Conservation (phyloP, 2,113 vertebrate species). For the Atrichornis clamosus region DNA sequence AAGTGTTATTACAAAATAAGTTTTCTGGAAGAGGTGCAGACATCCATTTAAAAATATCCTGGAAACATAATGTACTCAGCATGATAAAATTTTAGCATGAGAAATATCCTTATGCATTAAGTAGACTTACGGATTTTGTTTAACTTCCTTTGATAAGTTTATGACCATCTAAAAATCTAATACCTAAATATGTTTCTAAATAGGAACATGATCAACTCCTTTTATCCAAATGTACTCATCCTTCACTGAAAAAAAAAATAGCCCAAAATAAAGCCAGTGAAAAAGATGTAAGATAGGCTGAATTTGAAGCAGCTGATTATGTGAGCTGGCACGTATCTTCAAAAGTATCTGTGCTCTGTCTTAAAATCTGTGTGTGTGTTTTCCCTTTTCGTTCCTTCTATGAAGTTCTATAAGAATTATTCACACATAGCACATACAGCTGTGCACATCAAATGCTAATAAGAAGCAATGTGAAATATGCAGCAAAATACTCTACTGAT, state of each 20-base stretch:
- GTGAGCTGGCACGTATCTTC: not conserved
- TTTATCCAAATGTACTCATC: not conserved
- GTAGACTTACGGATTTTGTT: not conserved
- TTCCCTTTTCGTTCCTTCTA: not conserved
- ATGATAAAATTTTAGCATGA: not conserved
- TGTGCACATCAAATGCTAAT: not conserved
- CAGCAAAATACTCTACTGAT: not conserved
- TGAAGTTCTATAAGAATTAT: not conserved
- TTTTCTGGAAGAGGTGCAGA: not conserved
- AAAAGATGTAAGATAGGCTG: not conserved
- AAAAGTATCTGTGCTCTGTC: not conserved
- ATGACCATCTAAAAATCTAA: not conserved
- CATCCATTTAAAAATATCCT: not conserved
- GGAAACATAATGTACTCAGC: not conserved
- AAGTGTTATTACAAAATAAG: not conserved
- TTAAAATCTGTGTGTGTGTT: not conserved
- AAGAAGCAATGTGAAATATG: not conserved
- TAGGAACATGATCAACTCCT: not conserved
- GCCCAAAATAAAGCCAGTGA: not conserved
- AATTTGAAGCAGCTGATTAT: not conserved
- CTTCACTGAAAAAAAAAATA: not conserved
- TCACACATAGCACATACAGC: not conserved
- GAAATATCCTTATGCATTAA: not conserved
- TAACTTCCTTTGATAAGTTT: not conserved
- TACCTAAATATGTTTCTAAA: not conserved